Evolutionary conservation across 2,888 invertebrate species (phyloP).

Genomic region (Adelognathus sp.): DNA sequence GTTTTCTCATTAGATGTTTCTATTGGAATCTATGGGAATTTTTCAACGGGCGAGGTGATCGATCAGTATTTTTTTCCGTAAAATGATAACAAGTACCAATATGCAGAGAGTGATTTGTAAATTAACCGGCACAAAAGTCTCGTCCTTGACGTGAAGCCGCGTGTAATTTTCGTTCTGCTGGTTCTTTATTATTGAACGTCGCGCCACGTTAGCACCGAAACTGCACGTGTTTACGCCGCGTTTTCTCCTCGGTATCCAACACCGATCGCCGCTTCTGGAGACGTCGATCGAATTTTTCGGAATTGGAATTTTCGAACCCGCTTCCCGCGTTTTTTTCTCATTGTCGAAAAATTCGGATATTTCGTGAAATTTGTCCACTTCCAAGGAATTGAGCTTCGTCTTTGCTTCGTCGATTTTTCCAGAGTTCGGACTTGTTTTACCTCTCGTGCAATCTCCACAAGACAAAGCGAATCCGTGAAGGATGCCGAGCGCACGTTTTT

Average conservation of each 20-base stretch:
- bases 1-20: too few relatives aligned
- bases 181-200: constrained; percentile 49
- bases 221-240: not conserved
- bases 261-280: constrained; percentile 7
- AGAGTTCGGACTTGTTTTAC: not conserved
- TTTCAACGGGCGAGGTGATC: too few relatives aligned
- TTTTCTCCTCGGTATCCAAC: constrained; percentile 31
- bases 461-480: not conserved
- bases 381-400: not conserved
- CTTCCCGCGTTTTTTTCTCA: not conserved
- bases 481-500: not conserved
- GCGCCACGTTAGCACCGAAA: constrained; percentile 35
- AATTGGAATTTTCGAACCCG: not conserved
- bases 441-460: not conserved
- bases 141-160: constrained; percentile 54
- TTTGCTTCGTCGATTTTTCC: constrained; percentile 21
- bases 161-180: constrained; percentile 59
- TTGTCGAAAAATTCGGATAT: not conserved
- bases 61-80: too few relatives aligned
- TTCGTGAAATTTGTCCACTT: not conserved
- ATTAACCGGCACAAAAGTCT: constrained; percentile 61
- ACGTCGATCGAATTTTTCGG: not conserved
- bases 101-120: constrained; percentile 64
- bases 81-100: constrained; percentile 12
- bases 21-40: too few relatives aligned